phyloP scores from a whole-genome alignment of 2,113 vertebrate species.

The Oncorhynchus kisutch region DNA sequence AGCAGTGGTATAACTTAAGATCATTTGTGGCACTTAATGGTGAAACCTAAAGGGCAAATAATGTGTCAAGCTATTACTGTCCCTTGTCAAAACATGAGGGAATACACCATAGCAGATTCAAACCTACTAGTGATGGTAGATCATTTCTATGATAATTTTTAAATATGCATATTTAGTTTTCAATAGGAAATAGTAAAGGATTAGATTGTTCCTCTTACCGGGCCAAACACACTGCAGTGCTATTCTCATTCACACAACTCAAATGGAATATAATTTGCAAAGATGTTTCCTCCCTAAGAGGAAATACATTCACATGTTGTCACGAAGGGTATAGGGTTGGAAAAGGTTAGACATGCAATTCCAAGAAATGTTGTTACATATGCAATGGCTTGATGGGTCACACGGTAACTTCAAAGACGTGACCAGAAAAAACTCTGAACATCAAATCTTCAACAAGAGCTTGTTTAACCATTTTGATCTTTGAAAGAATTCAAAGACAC shows the following conservation, averaged over 20 bases:
- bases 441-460: neutral
- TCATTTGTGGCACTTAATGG: neutral
- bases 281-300: neutral
- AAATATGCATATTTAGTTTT: neutral
- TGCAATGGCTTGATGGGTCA: neutral
- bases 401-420: too few relatives aligned
- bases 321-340: neutral
- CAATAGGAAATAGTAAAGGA: neutral
- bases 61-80: neutral
- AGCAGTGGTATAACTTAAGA: neutral
- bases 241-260: neutral
- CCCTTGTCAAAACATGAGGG: neutral
- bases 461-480: too few relatives aligned
- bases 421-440: neutral
- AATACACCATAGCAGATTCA: neutral
- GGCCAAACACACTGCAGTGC: neutral
- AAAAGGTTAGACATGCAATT: neutral
- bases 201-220: neutral
- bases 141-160: neutral
- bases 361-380: neutral
- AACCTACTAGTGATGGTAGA: neutral
- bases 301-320: neutral
- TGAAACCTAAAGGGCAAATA: neutral
- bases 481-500: too few relatives aligned
- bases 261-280: neutral